phyloP scores from a whole-genome alignment of 2,113 vertebrate species.

The Saguinus midas region DNA sequence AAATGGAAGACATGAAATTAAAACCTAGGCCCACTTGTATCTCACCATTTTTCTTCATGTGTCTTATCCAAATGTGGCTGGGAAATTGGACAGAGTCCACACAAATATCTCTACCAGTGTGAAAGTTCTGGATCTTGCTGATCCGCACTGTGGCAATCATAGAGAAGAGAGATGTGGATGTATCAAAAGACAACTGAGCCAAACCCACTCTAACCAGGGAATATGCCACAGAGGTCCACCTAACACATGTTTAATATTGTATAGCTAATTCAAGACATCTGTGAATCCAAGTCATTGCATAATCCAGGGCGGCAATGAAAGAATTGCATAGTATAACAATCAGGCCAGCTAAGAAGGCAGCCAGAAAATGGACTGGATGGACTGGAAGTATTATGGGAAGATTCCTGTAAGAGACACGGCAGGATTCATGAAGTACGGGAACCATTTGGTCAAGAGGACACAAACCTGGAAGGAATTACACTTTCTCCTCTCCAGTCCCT shows the following conservation, averaged over 20 bases:
- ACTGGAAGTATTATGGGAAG: not conserved
- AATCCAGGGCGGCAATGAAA: not conserved
- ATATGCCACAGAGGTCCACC: not conserved
- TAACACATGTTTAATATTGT: not conserved
- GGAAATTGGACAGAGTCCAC: not conserved
- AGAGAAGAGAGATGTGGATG: not conserved
- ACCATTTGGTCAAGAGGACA: not conserved
- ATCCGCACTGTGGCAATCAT: fast-evolving
- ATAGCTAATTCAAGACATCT: not conserved
- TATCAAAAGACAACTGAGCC: not conserved
- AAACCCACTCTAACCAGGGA: not conserved
- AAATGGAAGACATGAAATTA: not conserved
- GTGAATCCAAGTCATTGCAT: not conserved
- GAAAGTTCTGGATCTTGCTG: not conserved
- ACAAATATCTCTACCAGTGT: not conserved
- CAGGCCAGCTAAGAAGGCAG: not conserved
- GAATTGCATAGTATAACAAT: not conserved
- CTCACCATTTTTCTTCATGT: not conserved
- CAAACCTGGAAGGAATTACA: not conserved
- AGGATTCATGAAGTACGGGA: not conserved
- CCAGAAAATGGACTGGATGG: not conserved
- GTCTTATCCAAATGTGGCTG: not conserved
- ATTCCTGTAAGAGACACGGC: not conserved
- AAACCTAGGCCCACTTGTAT: not conserved
- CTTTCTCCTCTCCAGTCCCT: not conserved